Evolutionary conservation across 2,113 vertebrate genomes (phyloP), one percentile per base, ranked within the genome.

Genomic region (Nycticebus coucang): DNA sequence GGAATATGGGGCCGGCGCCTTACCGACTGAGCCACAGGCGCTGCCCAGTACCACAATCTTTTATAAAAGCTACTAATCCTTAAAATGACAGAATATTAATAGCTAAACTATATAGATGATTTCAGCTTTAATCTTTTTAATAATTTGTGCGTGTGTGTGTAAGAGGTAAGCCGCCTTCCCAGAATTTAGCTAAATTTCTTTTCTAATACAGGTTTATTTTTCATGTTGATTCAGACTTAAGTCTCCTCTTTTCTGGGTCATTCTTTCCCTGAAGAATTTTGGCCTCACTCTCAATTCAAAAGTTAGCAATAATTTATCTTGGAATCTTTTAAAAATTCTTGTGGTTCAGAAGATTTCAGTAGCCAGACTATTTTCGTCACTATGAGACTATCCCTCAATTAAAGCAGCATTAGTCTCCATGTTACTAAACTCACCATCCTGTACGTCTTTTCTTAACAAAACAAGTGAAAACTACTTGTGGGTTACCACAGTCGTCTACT

Each of bases 281-380:
- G 80, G 72, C 88, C 50, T 93, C 55, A 62, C 60, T 92, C 57
- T 93, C 15, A 81, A 35, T 35, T 41, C 45, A 92, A 88, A 2
- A 89, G 26, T 22, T 60, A 69, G n/a, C 64, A 85, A 75, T 64
- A 62, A 84, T 93, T 96, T 93, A 35, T 86, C 82, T 92, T 97
- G 88, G 96, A 96, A 81, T 89, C 45, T 92, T 74, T 92, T 37
- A 11, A 80, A 95, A 95, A 95, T 96, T 82, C 74, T 85, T 97
- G 95, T 59, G 94, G 93, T 82, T 93, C 17, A 26, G 64, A 87
- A 78, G 26, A 93, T 93, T 95, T 95, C 30, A 83, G 68, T 82
- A 92, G 41, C 82, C 91, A 90, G 93, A 88, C 62, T 75, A n/a
- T 74, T 96, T 95, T 92, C 72, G 11, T 93, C n/a, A 74, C 30